Base-by-base conservation (phyloP, 2,888 invertebrate species). In the Carpatolechia fugitivella region DNA sequence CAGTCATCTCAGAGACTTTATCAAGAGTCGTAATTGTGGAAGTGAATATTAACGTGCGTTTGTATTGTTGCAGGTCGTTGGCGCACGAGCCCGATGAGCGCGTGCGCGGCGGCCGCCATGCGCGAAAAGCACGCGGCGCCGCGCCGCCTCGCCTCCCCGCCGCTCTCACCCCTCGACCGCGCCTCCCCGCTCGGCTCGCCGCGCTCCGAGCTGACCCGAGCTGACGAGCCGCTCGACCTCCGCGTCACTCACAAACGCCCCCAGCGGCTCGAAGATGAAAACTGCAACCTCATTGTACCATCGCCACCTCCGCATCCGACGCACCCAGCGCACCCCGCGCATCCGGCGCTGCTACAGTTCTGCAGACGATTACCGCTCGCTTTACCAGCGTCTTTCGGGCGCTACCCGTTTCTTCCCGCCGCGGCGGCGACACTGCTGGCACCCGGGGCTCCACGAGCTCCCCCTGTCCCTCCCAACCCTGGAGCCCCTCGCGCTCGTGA, bases 91-190 rank as follows among this genome's bases (percentile, higher is more conserved):
- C 92, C 91, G 91, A 94, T 94, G 94, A 93, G 93, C 92, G 93
- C 93, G 92, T 93, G 93, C 91, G 93, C 93, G 88, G 91, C 93
- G 85, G 92, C 92, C 90, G 92, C 87, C 85, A 91, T 92, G 92
- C 95, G 97, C 92, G 97, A 97, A 92, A 97, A 97, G 91, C 96
- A 97, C 92, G 95, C 96, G 84, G 95, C 96, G 81, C 97, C 96
- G 82, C 93, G 96, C 89, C 96, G 96, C 92, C 96, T 96, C 94
- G 91, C 81, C 88, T 91, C 76, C 73, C 91, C 79, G 64, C 85
- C 80, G 64, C 68, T 92, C 78, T 88, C 91, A 88, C 56, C 78
- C 89, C 53, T 40, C 10, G 57, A 62, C 54, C 62, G 92, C 90
- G 63, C 83, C 91, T 77, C 93, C 91, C 70, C 92, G 70, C 80